Conservation (phyloP, 1,140 invertebrate genomes). For the Bombus ignitus region DNA sequence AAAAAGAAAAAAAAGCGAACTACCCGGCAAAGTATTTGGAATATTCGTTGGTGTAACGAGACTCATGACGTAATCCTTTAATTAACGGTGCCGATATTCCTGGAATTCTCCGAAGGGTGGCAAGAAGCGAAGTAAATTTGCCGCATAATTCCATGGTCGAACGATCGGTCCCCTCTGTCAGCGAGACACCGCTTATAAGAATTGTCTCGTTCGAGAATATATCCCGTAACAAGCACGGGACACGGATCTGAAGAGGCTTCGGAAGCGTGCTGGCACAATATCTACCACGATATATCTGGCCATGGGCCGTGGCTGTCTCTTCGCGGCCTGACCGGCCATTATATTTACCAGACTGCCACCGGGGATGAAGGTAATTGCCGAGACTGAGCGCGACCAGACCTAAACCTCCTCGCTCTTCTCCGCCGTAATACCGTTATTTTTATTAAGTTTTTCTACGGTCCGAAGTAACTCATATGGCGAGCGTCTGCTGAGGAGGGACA, state of each 20-base stretch:
- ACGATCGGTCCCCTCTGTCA: background rate
- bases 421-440: conserved; percentile 65
- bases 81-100: conserved; percentile 29
- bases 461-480: conserved; percentile 42
- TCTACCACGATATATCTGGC: conserved; percentile 54
- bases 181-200: background rate
- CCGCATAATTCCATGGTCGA: conserved; percentile 15
- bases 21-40: background rate
- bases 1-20: background rate
- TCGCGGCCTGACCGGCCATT: conserved; percentile 43
- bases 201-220: background rate
- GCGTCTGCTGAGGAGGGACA: conserved; percentile 35
- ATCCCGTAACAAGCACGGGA: conserved; percentile 9
- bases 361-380: conserved; percentile 61
- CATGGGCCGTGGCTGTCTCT: conserved; percentile 25
- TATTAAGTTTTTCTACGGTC: conserved; percentile 67
- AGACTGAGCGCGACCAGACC: conserved; percentile 20
- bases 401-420: background rate
- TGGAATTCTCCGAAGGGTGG: background rate
- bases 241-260: background rate
- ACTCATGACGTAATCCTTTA: conserved; percentile 20
- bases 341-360: conserved; percentile 60
- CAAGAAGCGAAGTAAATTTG: conserved; percentile 4
- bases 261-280: conserved; percentile 36
- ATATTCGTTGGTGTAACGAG: conserved; percentile 11